Base-by-base conservation (phyloP, 2,888 invertebrate genomes). In the Acanthopleura granulata region DNA sequence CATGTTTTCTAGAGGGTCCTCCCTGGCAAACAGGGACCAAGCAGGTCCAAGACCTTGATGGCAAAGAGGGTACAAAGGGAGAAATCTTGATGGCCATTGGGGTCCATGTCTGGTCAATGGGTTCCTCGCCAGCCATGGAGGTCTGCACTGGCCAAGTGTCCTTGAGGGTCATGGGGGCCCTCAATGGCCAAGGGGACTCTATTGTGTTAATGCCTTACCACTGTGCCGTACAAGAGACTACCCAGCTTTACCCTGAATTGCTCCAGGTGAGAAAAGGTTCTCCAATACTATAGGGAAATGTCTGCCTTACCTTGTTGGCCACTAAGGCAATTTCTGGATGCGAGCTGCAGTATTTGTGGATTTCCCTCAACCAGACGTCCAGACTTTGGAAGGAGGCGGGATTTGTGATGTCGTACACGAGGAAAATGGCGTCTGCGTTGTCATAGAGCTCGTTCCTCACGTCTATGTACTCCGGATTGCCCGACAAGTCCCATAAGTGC, bases 401-500 rank as follows among this genome's bases (percentile, higher is more conserved):
- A 75, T 84, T 86, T 1, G 88, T 88, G 78, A 90, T 85, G 78
- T 90, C 89, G 83, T 81, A 89, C 15, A 85, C 86, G 4, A 90
- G 75, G 74, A 90, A 88, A 15, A 89, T 84, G 29, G 86, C 88
- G 77, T 90, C 89, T 11, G 87, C 85, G 61, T 83, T 84, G 11
- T 82, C 80, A 78, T 89, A 90, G 11, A 90, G 82, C 74, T 89
- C 89, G 79, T 89, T 90, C 62, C 90, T 75, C 9, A 89, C 89
- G 72, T 90, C 89, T 29, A 87, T 77, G 76, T 88, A 90, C 62
- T 90, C 89, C 9, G 84, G 76, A 73, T 84, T 83, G 0, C 90
- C 90, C 0, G 90, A 89, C 27, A 90, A 75, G 74, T 90, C 90
- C 90, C 90, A 90, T 16, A 90, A 77, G 77, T 89, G 89, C 14